Conservation (phyloP, 2,888 invertebrate species). For the Drosophila subquinaria region DNA sequence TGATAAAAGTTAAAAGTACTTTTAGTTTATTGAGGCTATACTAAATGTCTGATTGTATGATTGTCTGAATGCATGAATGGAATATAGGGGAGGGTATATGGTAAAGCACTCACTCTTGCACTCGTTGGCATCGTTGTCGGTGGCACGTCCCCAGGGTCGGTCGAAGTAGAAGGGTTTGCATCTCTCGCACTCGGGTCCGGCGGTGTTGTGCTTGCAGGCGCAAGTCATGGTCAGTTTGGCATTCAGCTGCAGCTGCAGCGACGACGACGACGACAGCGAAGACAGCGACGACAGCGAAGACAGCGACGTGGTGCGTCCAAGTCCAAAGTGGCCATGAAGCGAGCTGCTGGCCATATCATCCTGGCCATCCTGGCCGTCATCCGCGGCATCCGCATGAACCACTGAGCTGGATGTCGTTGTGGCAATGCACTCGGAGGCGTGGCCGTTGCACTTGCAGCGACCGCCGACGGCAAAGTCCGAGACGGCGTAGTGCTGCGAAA, state of each 20-base stretch:
- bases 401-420: conserved; percentile 69
- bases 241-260: conserved; percentile 35
- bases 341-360: conserved; percentile 56
- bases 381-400: conserved; percentile 85
- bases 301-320: conserved; percentile 48
- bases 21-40: neutral
- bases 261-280: no score
- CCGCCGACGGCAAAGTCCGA: conserved; percentile 99
- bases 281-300: no score
- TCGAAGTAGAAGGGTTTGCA: conserved; percentile 99
- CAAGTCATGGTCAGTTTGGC: conserved; percentile 90
- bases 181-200: conserved; percentile 98
- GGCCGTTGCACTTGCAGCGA: conserved; percentile 99
- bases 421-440: conserved; percentile 95
- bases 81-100: neutral
- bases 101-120: conserved; percentile 94
- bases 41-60: no score
- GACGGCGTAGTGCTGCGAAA: conserved; percentile 95
- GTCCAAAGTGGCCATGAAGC: conserved; percentile 60
- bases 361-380: conserved; percentile 86
- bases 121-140: conserved; percentile 97
- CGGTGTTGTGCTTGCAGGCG: conserved; percentile 99
- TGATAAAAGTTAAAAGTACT: neutral
- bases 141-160: conserved; percentile 99
- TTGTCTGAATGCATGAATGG: neutral